Conservation (phyloP, 2,797 vertebrate species). For the Aldrovandia affinis region DNA sequence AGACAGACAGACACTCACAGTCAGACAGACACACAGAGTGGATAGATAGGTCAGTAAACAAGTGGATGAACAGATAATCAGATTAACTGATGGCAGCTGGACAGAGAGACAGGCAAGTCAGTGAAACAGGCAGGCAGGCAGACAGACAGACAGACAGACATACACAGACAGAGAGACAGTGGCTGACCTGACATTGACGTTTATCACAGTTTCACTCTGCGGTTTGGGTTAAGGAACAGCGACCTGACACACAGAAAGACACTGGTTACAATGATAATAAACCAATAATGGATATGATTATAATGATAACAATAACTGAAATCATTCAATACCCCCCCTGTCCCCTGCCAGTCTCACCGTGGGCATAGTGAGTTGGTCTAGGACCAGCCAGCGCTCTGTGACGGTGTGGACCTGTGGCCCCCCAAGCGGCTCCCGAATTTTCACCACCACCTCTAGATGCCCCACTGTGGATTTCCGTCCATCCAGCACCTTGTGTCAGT, state of each 20-base stretch:
- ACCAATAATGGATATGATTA: not conserved
- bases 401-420: constrained; percentile 78
- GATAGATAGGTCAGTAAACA: not conserved
- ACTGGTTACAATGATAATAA: not conserved
- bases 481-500: constrained; percentile 80
- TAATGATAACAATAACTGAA: not conserved
- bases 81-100: not conserved
- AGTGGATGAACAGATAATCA: not conserved
- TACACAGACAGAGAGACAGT: not conserved
- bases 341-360: constrained; percentile 61
- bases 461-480: constrained; percentile 87
- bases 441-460: constrained; percentile 83
- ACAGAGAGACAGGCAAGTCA: not conserved
- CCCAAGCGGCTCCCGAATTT: constrained; percentile 82
- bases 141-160: constrained; percentile 42
- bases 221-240: constrained; percentile 44
- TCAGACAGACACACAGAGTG: not conserved
- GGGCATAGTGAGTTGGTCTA: constrained; percentile 72
- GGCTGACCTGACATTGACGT: not conserved
- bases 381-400: constrained; percentile 87
- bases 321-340: not conserved
- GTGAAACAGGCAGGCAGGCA: constrained; percentile 33
- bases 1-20: not conserved
- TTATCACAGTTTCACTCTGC: not conserved
- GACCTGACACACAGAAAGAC: constrained; percentile 30